Evolutionary conservation across 2,113 vertebrate genomes (phyloP).

Genomic region (Isichthys henryi): DNA sequence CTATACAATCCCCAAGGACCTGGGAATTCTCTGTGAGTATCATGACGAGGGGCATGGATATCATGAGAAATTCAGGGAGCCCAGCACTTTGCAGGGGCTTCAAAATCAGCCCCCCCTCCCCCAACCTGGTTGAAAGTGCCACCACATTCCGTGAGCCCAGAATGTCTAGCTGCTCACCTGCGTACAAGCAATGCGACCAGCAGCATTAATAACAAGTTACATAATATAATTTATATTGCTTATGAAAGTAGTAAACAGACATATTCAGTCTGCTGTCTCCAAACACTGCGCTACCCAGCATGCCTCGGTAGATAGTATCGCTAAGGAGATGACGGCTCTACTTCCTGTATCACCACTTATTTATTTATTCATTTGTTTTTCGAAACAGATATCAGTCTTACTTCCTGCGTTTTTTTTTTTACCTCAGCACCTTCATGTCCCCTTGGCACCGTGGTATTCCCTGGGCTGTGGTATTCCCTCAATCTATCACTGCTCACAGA

Average conservation of each 20-base stretch:
- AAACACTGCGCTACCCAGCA: not conserved
- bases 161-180: not conserved
- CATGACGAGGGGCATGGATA: not conserved
- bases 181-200: not conserved
- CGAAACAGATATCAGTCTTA: not conserved
- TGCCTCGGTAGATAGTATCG: not conserved
- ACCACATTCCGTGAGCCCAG: not conserved
- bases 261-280: not conserved
- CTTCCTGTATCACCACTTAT: not conserved
- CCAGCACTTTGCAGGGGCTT: too few species aligned
- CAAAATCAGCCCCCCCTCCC: too few species aligned
- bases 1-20: not conserved
- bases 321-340: not conserved
- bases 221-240: not conserved
- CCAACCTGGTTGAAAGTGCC: not conserved
- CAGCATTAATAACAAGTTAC: not conserved
- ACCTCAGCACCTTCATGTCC: not conserved
- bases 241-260: not conserved
- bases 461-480: not conserved
- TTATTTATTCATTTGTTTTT: not conserved
- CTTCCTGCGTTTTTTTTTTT: not conserved
- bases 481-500: not conserved
- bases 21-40: not conserved
- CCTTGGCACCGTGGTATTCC: not conserved
- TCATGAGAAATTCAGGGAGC: not conserved